These are phyloP conservation scores for Ernsta delagoae DNA, from an alignment of 2,888 invertebrate species.

Conservation along the genomic window DNA sequence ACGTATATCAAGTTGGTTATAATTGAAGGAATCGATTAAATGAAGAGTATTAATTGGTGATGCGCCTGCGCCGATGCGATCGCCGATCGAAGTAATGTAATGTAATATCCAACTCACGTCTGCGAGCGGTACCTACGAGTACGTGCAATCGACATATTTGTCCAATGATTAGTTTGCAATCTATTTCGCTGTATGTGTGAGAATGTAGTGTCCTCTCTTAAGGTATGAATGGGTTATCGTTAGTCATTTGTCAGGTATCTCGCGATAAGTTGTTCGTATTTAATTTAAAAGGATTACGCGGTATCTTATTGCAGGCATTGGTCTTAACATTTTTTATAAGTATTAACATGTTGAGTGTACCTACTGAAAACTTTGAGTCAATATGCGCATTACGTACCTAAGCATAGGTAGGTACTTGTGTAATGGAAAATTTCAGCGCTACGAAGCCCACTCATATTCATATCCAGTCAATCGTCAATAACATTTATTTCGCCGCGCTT, in stretches of 20 bases:
- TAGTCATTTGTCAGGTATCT: conserved; percentile 2
- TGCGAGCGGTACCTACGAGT: background rate
- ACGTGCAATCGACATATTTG: conserved; percentile 33
- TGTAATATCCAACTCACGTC: conserved; percentile 51
- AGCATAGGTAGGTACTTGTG: too few relatives aligned
- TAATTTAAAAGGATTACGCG: background rate
- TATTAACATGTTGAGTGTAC: too few relatives aligned
- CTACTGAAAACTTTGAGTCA: conserved; percentile 40
- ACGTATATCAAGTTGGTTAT: conserved; percentile 82
- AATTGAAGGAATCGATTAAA: conserved; percentile 84
- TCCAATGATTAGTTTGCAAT: conserved; percentile 34
- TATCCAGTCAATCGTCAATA: conserved; percentile 32
- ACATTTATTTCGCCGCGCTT: conserved; percentile 57
- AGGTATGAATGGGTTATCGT: background rate
- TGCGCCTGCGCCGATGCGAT: conserved; percentile 76
- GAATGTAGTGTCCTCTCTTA: background rate
- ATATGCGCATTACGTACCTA: background rate
- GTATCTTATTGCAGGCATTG: background rate
- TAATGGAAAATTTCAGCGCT: conserved; percentile 6
- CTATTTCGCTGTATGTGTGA: conserved; percentile 23
- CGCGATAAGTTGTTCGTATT: background rate
- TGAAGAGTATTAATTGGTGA: conserved; percentile 83
- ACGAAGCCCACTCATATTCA: background rate
- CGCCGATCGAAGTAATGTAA: conserved; percentile 52
- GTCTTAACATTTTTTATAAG: too few relatives aligned